Evolutionary conservation across 1,140 invertebrate species (phyloP), one percentile per base, ranked within the genome.

Genomic region (Trichomalopsis sarcophagae): DNA sequence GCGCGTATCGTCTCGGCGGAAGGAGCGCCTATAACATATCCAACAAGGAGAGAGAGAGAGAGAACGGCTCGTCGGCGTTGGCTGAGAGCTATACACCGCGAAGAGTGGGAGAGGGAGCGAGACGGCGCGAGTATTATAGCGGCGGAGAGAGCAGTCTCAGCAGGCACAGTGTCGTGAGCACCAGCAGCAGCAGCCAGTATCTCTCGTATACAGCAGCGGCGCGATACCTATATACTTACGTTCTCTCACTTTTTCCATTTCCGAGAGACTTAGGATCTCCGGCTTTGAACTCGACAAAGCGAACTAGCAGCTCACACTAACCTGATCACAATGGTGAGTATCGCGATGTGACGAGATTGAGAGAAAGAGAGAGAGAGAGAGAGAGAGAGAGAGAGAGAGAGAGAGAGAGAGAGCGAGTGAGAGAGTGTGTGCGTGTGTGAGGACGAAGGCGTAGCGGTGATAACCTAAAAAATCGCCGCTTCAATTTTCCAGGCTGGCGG

Each of bases 401-500:
- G 55, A 47, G 36, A 68, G 74, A 77, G 55, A 1, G 27, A 27
- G 27, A 27, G 2, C 0, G 47, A 81, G 30, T 40, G n/a, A 68
- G 50, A 44, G 36, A 68, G 74, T 50, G 73, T 7, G 14, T 2
- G 27, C 0, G 27, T 27, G 27, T 27, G 36, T 14, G 50, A 27
- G 66, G 21, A 2, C 2, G n/a, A 47, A 17, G 47, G 47, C 40
- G 33, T 68, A 40, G 81, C 73, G 75, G 5, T 27, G 68, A 73
- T 79, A 86, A 81, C 77, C 84, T 81, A 84, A 83, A 84, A 83
- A 82, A 73, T 55, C 78, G 40, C 30, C 21, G 81, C 66, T 80
- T 55, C 69, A 27, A 44, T 85, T 68, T 85, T 80, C 89, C 88
- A 97, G 98, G 98, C 98, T 96, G 98, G 98, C 91, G 99, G 99